Conservation (phyloP, 2,888 invertebrate species). For the Athetis lepigone region DNA sequence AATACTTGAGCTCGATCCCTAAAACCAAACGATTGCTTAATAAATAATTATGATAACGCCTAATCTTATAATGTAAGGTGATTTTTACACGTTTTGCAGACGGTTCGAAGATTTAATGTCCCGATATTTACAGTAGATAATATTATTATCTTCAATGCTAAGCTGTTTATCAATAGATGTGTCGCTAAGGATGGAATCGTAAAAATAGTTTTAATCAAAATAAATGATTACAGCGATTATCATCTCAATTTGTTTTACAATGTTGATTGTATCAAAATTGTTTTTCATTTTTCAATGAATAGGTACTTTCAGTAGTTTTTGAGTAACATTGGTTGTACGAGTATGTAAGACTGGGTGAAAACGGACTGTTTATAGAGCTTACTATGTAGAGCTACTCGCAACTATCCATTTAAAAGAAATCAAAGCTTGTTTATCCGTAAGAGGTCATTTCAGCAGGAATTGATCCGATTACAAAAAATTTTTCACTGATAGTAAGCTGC, state of each 20-base stretch:
- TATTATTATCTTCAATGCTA: conserved; percentile 36
- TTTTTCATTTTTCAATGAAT: neutral
- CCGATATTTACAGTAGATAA: conserved; percentile 32
- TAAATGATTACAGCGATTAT: neutral
- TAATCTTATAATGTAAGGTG: conserved; percentile 27
- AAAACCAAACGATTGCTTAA: conserved; percentile 26
- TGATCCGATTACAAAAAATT: too few relatives aligned
- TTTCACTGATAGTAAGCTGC: too few relatives aligned
- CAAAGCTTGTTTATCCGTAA: too few relatives aligned
- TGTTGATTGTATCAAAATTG: neutral
- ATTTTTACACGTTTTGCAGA: conserved; percentile 37
- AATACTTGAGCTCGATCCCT: conserved; percentile 7
- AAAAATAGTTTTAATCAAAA: conserved; percentile 18
- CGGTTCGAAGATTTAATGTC: conserved; percentile 30
- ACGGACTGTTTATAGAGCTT: neutral
- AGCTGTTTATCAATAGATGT: conserved; percentile 42
- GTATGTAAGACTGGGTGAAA: too few relatives aligned
- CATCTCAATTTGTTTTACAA: conserved; percentile 18
- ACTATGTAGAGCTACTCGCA: conserved; percentile 1
- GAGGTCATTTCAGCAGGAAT: too few relatives aligned
- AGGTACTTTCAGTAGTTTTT: neutral
- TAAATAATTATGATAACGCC: conserved; percentile 25
- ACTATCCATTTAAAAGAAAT: too few relatives aligned
- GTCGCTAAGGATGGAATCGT: conserved; percentile 42
- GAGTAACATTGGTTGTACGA: too few relatives aligned